phyloP scores from a whole-genome alignment of 2,888 invertebrate species.

The Leptinotarsa haldemani region DNA sequence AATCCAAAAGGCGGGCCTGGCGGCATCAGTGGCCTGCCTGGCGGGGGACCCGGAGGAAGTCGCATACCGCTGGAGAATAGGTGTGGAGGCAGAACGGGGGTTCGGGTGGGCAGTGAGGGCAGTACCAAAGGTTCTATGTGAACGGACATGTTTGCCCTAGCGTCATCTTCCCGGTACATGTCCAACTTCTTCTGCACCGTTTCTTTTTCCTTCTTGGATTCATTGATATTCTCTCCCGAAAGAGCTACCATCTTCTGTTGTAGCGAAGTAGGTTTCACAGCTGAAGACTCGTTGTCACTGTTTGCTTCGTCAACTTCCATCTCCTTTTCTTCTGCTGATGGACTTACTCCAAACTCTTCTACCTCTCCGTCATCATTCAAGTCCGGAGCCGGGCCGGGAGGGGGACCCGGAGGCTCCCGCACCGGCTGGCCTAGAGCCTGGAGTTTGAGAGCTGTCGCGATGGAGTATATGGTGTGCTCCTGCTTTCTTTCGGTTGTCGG shows the following conservation, averaged over 20 bases:
- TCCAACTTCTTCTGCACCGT: slow-evolving; percentile 82
- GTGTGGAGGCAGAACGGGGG: slow-evolving; percentile 66
- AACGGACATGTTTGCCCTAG: slow-evolving; percentile 44
- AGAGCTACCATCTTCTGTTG: slow-evolving; percentile 90
- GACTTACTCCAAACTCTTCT: slow-evolving; percentile 60
- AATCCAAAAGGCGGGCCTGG: slow-evolving; percentile 71
- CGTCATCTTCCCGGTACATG: slow-evolving; percentile 51
- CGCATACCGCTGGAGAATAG: slow-evolving; percentile 58
- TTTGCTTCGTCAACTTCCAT: slow-evolving; percentile 48
- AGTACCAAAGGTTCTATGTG: slow-evolving; percentile 57
- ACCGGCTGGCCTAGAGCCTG: slow-evolving; percentile 65
- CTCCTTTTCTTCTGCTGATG: slow-evolving; percentile 55
- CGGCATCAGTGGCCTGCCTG: slow-evolving; percentile 65
- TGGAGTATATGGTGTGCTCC: slow-evolving; percentile 65
- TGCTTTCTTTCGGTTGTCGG: slow-evolving; percentile 62
- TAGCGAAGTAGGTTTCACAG: slow-evolving; percentile 77
- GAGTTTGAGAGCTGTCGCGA: slow-evolving; percentile 64
- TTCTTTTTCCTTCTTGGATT: slow-evolving; percentile 94
- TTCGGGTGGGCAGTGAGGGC: slow-evolving; percentile 54
- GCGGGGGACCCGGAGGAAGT: slow-evolving; percentile 69
- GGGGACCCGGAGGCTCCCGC: slow-evolving; percentile 86
- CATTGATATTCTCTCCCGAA: slow-evolving; percentile 91
- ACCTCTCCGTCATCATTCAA: slow-evolving; percentile 75
- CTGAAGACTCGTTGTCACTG: slow-evolving; percentile 14
- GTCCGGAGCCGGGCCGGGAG: slow-evolving; percentile 85